Evolutionary conservation across 2,888 invertebrate species (phyloP).

Genomic region (Dolichopus griseipennis): DNA sequence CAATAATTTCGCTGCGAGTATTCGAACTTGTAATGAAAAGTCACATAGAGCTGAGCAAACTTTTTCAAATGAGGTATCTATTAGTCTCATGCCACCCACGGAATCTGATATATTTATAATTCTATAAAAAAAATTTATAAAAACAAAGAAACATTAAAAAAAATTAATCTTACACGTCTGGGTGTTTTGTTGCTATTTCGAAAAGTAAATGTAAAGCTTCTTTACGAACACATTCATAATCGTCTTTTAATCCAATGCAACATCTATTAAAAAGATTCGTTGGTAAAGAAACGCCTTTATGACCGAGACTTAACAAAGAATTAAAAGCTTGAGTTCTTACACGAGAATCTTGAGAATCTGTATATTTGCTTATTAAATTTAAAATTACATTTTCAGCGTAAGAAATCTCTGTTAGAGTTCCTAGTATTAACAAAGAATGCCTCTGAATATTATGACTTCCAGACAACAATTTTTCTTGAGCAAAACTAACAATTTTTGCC

Average conservation of each 20-base stretch:
- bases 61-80: conserved; percentile 93
- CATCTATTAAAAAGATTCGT: conserved; percentile 55
- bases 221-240: conserved; percentile 86
- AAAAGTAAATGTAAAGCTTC: conserved; percentile 79
- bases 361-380: conserved; percentile 73
- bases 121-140: conserved; percentile 41
- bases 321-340: conserved; percentile 83
- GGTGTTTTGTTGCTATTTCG: conserved; percentile 75
- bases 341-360: conserved; percentile 79
- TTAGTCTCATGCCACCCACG: conserved; percentile 76
- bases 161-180: conserved; percentile 69
- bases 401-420: conserved; percentile 37
- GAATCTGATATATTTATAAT: conserved; percentile 61
- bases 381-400: conserved; percentile 55
- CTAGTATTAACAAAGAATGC: conserved; percentile 37
- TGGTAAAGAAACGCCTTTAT: conserved; percentile 71
- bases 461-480: conserved; percentile 36
- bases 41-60: conserved; percentile 91
- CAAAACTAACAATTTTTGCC: conserved; percentile 38
- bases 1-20: conserved; percentile 72
- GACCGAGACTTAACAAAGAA: conserved; percentile 73
- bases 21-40: conserved; percentile 78
- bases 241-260: conserved; percentile 73
- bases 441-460: conserved; percentile 41
- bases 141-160: conserved; percentile 11